Conservation (phyloP, 1,140 invertebrate genomes). For the Zaprionus kolodkinae region DNA sequence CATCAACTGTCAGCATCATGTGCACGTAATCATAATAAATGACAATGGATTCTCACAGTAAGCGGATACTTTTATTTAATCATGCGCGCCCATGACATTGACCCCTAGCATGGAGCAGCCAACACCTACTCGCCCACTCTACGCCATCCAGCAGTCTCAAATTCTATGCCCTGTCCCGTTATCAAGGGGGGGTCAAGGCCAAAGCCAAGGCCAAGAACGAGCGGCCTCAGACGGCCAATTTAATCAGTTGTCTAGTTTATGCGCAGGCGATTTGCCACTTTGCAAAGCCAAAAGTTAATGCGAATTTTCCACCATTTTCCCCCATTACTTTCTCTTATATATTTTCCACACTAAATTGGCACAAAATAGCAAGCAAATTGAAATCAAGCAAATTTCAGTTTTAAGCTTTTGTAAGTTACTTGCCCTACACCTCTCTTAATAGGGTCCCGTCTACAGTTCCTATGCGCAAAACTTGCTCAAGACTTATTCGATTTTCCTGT, state of each 20-base stretch:
- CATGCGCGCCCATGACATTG: conserved; percentile 35
- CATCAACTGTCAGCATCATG: conserved; percentile 45
- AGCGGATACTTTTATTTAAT: conserved; percentile 57
- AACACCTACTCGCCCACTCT: not conserved
- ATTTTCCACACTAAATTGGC: not conserved
- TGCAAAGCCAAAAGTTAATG: conserved; percentile 13
- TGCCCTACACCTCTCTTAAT: too few relatives aligned
- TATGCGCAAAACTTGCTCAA: too few relatives aligned
- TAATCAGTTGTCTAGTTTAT: conserved; percentile 26
- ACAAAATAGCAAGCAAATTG: not conserved
- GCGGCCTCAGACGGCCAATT: conserved; percentile 10
- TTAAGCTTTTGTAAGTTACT: too few relatives aligned
- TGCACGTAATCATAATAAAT: conserved; percentile 55
- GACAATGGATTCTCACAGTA: conserved; percentile 43
- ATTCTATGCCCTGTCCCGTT: conserved; percentile 3
- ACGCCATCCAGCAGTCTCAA: not conserved
- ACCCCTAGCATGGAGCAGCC: conserved; percentile 15
- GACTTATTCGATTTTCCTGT: too few relatives aligned
- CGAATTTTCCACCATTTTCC: conserved; percentile 1
- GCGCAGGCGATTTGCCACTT: conserved; percentile 15
- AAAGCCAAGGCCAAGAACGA: conserved; percentile 20
- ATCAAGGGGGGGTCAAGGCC: not conserved
- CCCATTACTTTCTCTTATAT: not conserved
- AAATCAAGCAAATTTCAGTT: not conserved
- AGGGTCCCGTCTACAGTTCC: too few relatives aligned